phyloP scores from a whole-genome alignment of 2,797 vertebrate species.

The Sebastes ruberrimus region DNA sequence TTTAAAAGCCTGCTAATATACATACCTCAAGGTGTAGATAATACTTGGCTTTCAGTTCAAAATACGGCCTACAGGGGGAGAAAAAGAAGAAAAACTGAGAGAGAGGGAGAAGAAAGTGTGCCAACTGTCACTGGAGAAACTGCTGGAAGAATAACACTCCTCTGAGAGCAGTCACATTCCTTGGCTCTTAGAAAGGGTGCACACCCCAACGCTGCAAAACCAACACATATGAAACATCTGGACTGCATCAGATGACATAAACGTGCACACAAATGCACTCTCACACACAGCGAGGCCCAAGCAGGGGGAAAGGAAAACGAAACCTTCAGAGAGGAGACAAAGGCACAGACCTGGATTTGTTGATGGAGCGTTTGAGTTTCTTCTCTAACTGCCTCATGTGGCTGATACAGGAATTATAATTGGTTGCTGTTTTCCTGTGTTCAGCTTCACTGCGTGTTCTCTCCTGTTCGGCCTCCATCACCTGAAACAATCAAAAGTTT shows the following conservation, averaged over 20 bases:
- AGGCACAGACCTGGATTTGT: slow-evolving; percentile 92
- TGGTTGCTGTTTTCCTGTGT: slow-evolving; percentile 92
- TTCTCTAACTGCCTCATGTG: slow-evolving; percentile 97
- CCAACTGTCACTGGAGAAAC: slow-evolving; percentile 45
- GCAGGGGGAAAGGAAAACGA: background rate
- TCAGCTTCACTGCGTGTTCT: slow-evolving; percentile 91
- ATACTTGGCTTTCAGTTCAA: slow-evolving; percentile 97
- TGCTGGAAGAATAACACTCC: slow-evolving; percentile 60
- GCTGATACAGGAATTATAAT: slow-evolving; percentile 90
- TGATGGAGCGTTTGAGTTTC: slow-evolving; percentile 95
- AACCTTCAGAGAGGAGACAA: background rate
- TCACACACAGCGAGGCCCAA: slow-evolving; percentile 16
- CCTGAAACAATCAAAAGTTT: slow-evolving; percentile 76
- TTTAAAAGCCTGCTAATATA: slow-evolving; percentile 3
- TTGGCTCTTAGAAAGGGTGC: slow-evolving; percentile 53
- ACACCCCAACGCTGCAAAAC: slow-evolving; percentile 53
- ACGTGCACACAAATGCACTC: background rate
- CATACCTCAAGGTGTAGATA: slow-evolving; percentile 96
- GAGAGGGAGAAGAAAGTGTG: slow-evolving; percentile 1
- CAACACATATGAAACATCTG: slow-evolving; percentile 70
- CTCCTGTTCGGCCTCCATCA: slow-evolving; percentile 96
- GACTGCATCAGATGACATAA: slow-evolving; percentile 64
- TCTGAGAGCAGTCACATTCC: slow-evolving; percentile 72
- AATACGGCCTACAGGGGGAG: slow-evolving; percentile 90
- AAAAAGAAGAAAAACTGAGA: slow-evolving; percentile 33